Evolutionary conservation across 2,113 vertebrate genomes (phyloP).

Genomic region (Diadophis punctatus): DNA sequence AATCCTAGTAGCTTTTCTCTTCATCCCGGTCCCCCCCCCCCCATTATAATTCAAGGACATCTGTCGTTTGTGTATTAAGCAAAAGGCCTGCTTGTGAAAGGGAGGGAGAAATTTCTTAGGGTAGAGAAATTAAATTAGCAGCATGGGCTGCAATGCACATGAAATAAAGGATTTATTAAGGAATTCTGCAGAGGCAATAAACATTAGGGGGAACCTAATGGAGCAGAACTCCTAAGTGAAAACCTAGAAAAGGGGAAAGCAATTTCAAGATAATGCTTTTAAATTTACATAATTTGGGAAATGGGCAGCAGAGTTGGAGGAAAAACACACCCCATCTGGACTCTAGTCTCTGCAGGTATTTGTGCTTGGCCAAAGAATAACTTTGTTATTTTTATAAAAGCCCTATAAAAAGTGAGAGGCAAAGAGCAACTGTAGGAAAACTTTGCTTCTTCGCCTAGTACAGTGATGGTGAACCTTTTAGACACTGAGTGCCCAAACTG

Average conservation of each 20-base stretch:
- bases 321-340: background rate
- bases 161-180: slow-evolving; percentile 17
- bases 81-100: background rate
- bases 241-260: slow-evolving; percentile 14
- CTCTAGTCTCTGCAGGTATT: background rate
- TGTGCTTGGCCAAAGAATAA: background rate
- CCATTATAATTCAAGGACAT: accelerated
- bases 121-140: slow-evolving; percentile 11
- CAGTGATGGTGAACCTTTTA: background rate
- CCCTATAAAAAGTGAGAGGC: background rate
- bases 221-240: slow-evolving; percentile 11
- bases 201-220: background rate
- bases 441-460: background rate
- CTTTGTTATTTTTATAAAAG: background rate
- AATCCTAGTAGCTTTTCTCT: background rate
- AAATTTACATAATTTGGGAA: slow-evolving; percentile 22
- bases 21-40: background rate
- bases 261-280: slow-evolving; percentile 17
- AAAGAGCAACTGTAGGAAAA: background rate
- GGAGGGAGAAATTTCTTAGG: background rate
- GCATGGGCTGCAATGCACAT: background rate
- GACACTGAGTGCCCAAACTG: no score
- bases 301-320: background rate
- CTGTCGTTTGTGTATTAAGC: background rate
- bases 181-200: slow-evolving; percentile 27